Conservation (phyloP, 2,113 vertebrate species). For the Xenopus laevis region DNA sequence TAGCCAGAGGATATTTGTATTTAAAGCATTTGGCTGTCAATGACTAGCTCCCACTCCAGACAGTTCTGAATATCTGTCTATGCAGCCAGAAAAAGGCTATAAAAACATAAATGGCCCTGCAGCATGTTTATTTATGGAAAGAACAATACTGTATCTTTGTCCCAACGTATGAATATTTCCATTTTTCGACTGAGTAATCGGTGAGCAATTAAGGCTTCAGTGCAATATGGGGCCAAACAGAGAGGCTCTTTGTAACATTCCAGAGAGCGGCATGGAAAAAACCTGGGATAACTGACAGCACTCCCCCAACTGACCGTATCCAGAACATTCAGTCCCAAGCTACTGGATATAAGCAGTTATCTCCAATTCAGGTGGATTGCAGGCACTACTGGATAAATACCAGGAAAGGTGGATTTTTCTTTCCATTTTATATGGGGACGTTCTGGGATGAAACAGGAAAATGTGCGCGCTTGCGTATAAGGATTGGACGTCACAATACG, state of each 20-base stretch:
- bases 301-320: neutral
- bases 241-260: neutral
- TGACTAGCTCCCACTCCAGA: neutral
- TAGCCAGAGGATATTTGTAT: neutral
- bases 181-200: slow-evolving; percentile 2
- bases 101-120: neutral
- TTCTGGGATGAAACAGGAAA: neutral
- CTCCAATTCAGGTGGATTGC: neutral
- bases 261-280: neutral
- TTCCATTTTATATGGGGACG: neutral
- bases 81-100: neutral
- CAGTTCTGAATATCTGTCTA: neutral
- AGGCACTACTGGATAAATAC: neutral
- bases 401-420: neutral
- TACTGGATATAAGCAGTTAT: neutral
- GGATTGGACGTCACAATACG: neutral
- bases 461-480: neutral
- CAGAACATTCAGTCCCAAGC: neutral
- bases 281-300: neutral
- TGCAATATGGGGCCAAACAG: neutral
- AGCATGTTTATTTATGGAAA: neutral
- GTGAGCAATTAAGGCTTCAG: neutral
- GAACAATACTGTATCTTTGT: neutral
- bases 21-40: neutral
- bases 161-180: neutral